A percentile compares a stretch with the other conserved stretches of the same genome.
Evolutionary conservation across 2,113 vertebrate genomes (phyloP).

Genomic region (Pitta sordida): DNA sequence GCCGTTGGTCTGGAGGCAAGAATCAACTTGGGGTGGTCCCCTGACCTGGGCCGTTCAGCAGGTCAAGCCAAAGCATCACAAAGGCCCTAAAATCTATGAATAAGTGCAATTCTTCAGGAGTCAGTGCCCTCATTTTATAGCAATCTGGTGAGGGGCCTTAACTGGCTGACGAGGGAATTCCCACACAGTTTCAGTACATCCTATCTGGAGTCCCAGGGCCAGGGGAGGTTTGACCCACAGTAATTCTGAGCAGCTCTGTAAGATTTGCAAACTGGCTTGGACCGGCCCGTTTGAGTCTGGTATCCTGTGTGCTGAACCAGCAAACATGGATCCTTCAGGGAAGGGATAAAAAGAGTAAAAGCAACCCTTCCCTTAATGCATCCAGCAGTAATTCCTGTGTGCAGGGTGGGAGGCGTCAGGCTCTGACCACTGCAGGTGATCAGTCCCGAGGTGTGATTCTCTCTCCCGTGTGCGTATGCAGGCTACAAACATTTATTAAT

Average conservation of each 20-base stretch:
- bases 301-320: background rate
- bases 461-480: background rate
- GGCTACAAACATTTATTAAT: conserved; percentile 54
- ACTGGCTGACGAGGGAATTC: conserved; percentile 16
- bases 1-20: background rate
- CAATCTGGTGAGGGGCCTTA: conserved; percentile 19
- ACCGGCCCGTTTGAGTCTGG: background rate
- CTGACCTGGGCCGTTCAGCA: conserved; percentile 14
- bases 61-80: conserved; percentile 46
- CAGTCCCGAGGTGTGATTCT: background rate
- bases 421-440: conserved; percentile 8
- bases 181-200: conserved; percentile 7
- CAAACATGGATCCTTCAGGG: background rate
- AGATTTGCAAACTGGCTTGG: background rate
- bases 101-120: conserved; percentile 42
- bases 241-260: background rate
- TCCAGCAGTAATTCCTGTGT: background rate
- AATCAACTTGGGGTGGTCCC: background rate
- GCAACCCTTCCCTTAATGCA: background rate
- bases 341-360: background rate
- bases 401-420: background rate
- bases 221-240: background rate
- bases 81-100: conserved; percentile 50
- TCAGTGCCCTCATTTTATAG: conserved; percentile 44
- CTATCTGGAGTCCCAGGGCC: background rate